Evolutionary conservation across 2,888 invertebrate genomes (phyloP).

Genomic region (Stenodema calcarata): DNA sequence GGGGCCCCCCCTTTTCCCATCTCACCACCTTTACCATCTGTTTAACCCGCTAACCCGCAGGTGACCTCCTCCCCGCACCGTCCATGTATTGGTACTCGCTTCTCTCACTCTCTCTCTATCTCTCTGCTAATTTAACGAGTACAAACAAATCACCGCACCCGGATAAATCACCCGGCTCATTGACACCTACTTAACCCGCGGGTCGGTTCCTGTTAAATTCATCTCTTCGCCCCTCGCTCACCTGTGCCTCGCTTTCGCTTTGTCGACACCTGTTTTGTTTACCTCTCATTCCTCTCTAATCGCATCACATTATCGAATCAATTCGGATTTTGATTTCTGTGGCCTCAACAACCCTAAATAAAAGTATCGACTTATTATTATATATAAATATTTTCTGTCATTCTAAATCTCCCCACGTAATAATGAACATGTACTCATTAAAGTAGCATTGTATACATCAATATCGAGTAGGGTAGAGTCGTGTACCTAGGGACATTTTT

Average conservation of each 20-base stretch:
- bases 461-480: no score
- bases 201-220: constrained; percentile 20
- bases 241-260: not conserved
- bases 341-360: no score
- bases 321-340: no score
- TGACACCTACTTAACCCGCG: constrained; percentile 34
- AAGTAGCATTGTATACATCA: no score
- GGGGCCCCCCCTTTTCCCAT: not conserved
- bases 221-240: not conserved
- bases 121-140: constrained; percentile 39
- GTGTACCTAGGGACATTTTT: no score
- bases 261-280: constrained; percentile 18
- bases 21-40: not conserved
- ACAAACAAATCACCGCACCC: constrained; percentile 11
- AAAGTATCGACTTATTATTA: no score
- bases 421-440: no score
- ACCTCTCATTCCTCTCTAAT: constrained; percentile 17
- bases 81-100: not conserved
- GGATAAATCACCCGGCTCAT: constrained; percentile 23
- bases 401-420: no score
- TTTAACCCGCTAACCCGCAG: not conserved
- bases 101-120: no score
- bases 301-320: not conserved
- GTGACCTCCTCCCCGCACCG: not conserved
- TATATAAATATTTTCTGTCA: no score